Base-by-base conservation (phyloP, 2,888 invertebrate genomes). In the Cistogaster globosa region DNA sequence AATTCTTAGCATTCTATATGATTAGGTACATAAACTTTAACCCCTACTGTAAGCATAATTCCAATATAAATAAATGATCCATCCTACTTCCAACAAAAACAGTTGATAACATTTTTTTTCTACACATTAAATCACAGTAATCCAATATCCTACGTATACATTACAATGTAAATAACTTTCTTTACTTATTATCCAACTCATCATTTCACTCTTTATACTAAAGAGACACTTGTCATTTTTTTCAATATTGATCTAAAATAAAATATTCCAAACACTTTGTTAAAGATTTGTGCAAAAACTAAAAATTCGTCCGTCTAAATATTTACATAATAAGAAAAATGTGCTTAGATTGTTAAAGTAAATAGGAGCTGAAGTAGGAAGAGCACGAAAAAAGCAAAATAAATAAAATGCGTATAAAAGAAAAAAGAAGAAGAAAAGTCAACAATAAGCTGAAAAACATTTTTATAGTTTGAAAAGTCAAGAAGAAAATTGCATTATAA, bases 401-500 rank as follows among this genome's bases (percentile, higher is more conserved):
- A 62, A 14, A 8, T 18, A 18, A 32, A 32, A 32, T 18, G 11
- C 51, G 20, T 14, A 8, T 0, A 36, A n/a, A n/a, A n/a, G n/a
- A n/a, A n/a, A 22, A 14, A 36, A 32, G 57, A 22, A 58, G 55
- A 75, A 79, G 38, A 58, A 60, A 75, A 79, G 48, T 67, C 60
- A 53, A 68, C 58, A 77, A 67, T 68, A 77, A 77, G 58, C 60
- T 38, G 48, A 71, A 76, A n/a, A 76, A 80, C 67, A 62, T 75
- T 84, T 84, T 77, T 69, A 72, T 81, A 81, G 67, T 81, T 63
- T 32, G 20, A 63, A 80, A 71, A 80, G 72, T 77, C 81, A 79
- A 79, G 82, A 85, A 71, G 75, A 83, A 83, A 85, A 79, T 79
- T 82, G 75, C 78, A 85, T 82, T 82, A 82, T 85, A 83, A 83